phyloP scores from a whole-genome alignment of 2,113 vertebrate genomes.

The Lagenorhynchus albirostris region DNA sequence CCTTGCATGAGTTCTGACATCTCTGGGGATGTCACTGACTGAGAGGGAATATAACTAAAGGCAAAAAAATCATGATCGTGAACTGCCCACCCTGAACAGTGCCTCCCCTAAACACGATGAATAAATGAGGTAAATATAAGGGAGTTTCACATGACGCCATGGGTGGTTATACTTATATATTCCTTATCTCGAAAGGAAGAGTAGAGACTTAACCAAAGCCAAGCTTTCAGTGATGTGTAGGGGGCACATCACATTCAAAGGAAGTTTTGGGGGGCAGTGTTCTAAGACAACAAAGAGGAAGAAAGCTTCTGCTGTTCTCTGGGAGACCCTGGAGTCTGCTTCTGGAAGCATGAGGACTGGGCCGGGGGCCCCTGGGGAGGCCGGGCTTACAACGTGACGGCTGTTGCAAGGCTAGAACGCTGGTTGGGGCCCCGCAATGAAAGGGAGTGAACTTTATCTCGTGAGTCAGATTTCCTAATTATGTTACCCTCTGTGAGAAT shows the following conservation, averaged over 20 bases:
- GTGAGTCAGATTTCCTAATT: constrained; percentile 53
- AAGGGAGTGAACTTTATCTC: constrained; percentile 11
- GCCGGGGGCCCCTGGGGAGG: not conserved
- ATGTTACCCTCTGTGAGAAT: constrained; percentile 38
- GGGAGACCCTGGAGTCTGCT: not conserved
- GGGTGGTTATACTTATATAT: not conserved
- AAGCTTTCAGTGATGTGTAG: not conserved
- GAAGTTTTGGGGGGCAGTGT: not conserved
- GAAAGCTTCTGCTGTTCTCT: not conserved
- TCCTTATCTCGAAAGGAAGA: not conserved
- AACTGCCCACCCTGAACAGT: not conserved
- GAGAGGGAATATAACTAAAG: not conserved
- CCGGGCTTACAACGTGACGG: not conserved
- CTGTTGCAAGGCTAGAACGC: not conserved
- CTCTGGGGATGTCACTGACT: not conserved
- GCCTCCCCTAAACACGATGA: not conserved
- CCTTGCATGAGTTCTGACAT: not conserved
- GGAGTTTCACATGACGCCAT: not conserved
- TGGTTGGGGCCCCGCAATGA: not conserved
- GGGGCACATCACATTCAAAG: not conserved
- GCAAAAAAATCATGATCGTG: not conserved
- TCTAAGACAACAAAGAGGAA: not conserved
- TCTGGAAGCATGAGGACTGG: not conserved
- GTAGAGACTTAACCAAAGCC: not conserved
- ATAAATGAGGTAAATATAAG: not conserved